A percentile compares a stretch with the other conserved stretches of the same genome.
Conservation (phyloP, 1,140 invertebrate genomes). For the Solenopsis invicta region DNA sequence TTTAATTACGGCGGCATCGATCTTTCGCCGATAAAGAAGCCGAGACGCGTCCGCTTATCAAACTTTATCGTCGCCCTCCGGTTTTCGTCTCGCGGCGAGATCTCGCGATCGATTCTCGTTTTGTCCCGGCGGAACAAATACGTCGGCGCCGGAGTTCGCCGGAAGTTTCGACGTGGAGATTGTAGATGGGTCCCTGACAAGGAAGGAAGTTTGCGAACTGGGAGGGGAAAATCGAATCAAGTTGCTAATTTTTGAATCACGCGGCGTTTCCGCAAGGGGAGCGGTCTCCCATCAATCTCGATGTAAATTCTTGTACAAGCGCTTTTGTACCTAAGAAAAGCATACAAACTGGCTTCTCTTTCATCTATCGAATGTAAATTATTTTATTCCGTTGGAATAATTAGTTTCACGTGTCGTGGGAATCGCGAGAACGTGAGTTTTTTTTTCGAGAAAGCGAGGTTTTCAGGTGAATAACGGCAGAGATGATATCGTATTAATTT, state of each 20-base stretch:
- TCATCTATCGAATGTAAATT: not conserved
- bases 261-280: not conserved
- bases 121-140: constrained; percentile 64
- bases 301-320: constrained; percentile 4
- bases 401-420: too few species aligned
- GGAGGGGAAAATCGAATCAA: constrained; percentile 65
- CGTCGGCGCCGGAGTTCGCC: constrained; percentile 51
- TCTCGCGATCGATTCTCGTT: constrained; percentile 69
- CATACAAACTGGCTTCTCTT: not conserved
- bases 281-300: not conserved
- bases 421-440: too few species aligned
- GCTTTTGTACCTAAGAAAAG: not conserved
- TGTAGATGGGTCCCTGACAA: constrained; percentile 26
- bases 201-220: constrained; percentile 19
- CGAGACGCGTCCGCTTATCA: constrained; percentile 46
- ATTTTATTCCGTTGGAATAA: not conserved
- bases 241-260: constrained; percentile 67
- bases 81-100: constrained; percentile 57
- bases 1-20: constrained; percentile 45
- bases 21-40: constrained; percentile 9
- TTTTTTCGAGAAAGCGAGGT: not conserved
- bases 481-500: not conserved
- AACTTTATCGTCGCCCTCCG: constrained; percentile 47
- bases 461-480: not conserved
- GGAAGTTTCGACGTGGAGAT: constrained; percentile 69